Evolutionary conservation across 2,888 invertebrate species (phyloP).

Genomic region (Trichogramma evanescens): DNA sequence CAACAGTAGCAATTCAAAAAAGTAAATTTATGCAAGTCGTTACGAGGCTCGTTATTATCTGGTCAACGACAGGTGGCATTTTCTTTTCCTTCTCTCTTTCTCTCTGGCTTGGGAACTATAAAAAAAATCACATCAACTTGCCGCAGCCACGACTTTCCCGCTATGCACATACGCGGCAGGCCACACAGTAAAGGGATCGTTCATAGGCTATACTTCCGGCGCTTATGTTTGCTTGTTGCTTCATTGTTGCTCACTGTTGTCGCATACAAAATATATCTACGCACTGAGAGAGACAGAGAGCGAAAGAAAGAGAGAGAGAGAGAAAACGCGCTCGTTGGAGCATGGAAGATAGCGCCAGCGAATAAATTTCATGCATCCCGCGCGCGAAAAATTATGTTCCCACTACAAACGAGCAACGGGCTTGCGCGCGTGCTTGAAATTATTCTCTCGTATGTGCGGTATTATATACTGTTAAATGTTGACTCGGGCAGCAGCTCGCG

Average conservation of each 20-base stretch:
- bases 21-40: conserved; percentile 5
- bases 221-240: neutral
- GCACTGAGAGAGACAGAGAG: too few relatives aligned
- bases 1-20: too few relatives aligned
- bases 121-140: neutral
- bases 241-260: conserved; percentile 6
- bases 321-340: neutral
- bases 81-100: neutral
- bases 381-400: neutral
- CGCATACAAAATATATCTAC: neutral
- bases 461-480: too few relatives aligned
- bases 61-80: neutral
- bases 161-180: neutral
- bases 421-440: too few relatives aligned
- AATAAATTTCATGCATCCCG: conserved; percentile 15
- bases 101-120: neutral
- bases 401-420: too few relatives aligned
- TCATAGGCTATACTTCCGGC: conserved; percentile 3
- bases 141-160: conserved; percentile 5
- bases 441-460: too few relatives aligned
- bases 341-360: neutral
- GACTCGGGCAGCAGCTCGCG: too few relatives aligned
- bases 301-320: neutral
- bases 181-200: neutral
- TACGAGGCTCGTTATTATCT: neutral